Conservation (phyloP, 2,888 invertebrate genomes). For the Thymelicus acteon region DNA sequence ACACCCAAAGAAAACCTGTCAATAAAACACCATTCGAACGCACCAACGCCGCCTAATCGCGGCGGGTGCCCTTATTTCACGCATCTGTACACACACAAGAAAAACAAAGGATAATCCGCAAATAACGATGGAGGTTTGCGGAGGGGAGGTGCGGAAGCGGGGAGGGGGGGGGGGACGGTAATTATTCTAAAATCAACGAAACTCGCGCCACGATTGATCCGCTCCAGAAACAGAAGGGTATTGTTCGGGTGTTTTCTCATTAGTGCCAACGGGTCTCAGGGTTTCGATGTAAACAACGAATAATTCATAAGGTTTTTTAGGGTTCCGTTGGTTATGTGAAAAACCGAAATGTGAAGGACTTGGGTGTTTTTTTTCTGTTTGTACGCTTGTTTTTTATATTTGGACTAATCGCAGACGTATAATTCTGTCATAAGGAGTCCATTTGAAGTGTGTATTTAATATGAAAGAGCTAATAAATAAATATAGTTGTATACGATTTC, state of each 20-base stretch:
- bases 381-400: too few species aligned
- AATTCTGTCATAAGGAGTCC: too few species aligned
- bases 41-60: conserved; percentile 13
- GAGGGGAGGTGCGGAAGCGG: conserved; percentile 18
- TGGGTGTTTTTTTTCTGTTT: too few species aligned
- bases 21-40: conserved; percentile 11
- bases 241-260: conserved; percentile 27
- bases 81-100: conserved; percentile 28
- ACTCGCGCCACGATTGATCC: conserved; percentile 36
- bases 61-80: conserved; percentile 25
- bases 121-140: conserved; percentile 43
- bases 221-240: conserved; percentile 18
- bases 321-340: not conserved
- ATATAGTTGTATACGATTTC: too few species aligned
- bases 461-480: too few species aligned
- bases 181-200: conserved; percentile 47
- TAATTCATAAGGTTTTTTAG: conserved; percentile 3
- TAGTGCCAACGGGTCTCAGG: conserved; percentile 9
- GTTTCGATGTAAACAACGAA: not conserved
- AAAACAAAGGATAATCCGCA: conserved; percentile 43
- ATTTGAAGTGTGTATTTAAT: too few species aligned
- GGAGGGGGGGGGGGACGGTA: conserved; percentile 35
- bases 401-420: too few species aligned
- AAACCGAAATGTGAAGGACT: too few species aligned
- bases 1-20: conserved; percentile 10